phyloP scores from a whole-genome alignment of 2,113 vertebrate genomes.

The Heteronetta atricapilla region DNA sequence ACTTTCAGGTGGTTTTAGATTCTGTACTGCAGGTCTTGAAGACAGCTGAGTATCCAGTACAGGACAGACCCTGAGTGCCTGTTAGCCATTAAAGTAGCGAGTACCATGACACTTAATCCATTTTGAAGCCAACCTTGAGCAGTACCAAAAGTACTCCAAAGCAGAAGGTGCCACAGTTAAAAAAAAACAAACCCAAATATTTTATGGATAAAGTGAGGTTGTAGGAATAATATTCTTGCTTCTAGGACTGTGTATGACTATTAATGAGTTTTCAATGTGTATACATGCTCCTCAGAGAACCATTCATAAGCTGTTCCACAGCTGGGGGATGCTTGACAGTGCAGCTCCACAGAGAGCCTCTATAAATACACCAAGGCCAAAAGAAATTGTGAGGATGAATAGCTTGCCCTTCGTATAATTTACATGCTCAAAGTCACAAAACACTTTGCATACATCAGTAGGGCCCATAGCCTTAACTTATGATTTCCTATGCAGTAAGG shows the following conservation, averaged over 20 bases:
- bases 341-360: constrained; percentile 33
- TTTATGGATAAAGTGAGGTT: neutral
- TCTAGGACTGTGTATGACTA: neutral
- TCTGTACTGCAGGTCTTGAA: neutral
- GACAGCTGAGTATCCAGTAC: neutral
- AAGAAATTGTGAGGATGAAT: constrained; percentile 40
- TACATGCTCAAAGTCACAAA: constrained; percentile 36
- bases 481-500: neutral
- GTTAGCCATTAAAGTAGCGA: neutral
- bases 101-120: neutral
- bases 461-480: neutral
- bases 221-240: neutral
- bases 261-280: constrained; percentile 41
- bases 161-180: neutral
- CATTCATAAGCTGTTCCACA: constrained; percentile 27
- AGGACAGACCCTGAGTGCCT: neutral
- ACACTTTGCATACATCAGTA: constrained; percentile 6
- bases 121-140: neutral
- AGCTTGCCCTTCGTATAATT: constrained; percentile 34
- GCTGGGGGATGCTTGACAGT: constrained; percentile 29
- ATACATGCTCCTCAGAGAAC: neutral
- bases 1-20: neutral
- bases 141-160: neutral
- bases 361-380: constrained; percentile 64
- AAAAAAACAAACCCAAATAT: neutral